Percentiles rank a stretch among this genome's conserved stretches.
Evolutionary conservation across 2,888 invertebrate genomes (phyloP).

Genomic region (Melanostoma mellinum): DNA sequence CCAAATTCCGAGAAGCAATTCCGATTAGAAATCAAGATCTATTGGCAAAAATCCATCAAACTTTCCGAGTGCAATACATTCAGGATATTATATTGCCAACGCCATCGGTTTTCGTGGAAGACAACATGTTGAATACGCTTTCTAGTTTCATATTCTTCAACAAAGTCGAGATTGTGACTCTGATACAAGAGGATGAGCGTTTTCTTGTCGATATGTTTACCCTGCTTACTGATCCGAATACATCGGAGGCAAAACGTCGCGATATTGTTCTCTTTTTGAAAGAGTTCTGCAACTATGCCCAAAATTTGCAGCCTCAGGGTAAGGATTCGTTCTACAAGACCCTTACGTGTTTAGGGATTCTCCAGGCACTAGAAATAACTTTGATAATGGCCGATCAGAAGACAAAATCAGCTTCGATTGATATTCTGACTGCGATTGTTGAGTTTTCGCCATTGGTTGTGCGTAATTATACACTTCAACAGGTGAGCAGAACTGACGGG

Average conservation of each 20-base stretch:
- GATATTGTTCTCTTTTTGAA: conserved; percentile 98
- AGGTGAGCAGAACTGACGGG: conserved; percentile 93
- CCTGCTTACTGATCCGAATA: conserved; percentile 94
- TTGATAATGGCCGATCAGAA: conserved; percentile 94
- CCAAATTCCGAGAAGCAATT: conserved; percentile 95
- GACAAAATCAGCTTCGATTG: conserved; percentile 98
- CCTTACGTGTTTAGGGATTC: conserved; percentile 92
- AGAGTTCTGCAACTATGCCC: conserved; percentile 99
- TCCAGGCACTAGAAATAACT: conserved; percentile 95
- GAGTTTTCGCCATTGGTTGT: conserved; percentile 99
- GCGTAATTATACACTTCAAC: conserved; percentile 97
- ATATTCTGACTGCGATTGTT: conserved; percentile 98
- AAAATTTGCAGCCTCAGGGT: conserved; percentile 97
- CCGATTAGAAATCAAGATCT: conserved; percentile 97
- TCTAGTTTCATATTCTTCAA: conserved; percentile 99
- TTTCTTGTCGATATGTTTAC: conserved; percentile 97
- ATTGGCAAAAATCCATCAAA: conserved; percentile 99
- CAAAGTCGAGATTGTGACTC: conserved; percentile 99
- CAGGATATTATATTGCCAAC: conserved; percentile 99
- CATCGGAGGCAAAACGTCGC: conserved; percentile 91
- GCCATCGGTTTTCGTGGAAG: conserved; percentile 99
- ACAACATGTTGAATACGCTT: conserved; percentile 98
- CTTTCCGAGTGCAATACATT: conserved; percentile 99
- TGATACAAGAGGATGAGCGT: conserved; percentile 98
- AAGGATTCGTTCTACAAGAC: conserved; percentile 99